Percentiles rank a stretch among this genome's conserved stretches.
phyloP scores from a whole-genome alignment of 1,140 invertebrate genomes.

The Halyomorpha halys region DNA sequence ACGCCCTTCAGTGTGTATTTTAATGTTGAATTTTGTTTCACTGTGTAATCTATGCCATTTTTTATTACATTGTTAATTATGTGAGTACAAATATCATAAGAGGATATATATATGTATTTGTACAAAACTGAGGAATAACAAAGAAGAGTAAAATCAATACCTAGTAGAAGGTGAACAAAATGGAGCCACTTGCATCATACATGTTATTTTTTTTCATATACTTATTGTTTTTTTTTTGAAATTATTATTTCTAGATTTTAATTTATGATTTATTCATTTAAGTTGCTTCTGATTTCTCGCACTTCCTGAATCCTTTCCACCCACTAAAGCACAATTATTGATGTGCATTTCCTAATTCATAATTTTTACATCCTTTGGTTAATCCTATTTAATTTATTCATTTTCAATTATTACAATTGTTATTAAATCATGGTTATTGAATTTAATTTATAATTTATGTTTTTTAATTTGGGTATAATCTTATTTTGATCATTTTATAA shows the following conservation, averaged over 20 bases:
- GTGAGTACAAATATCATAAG: not conserved
- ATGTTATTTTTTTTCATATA: constrained; percentile 5
- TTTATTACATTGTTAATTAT: not conserved
- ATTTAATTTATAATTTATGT: not conserved
- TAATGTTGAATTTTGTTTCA: not conserved
- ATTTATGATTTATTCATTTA: constrained; percentile 3
- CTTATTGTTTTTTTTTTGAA: not conserved
- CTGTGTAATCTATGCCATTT: not conserved
- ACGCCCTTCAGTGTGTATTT: constrained; percentile 14
- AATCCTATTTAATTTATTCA: not conserved
- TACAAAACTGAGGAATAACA: not conserved
- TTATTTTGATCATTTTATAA: too few relatives aligned
- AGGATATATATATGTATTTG: not conserved
- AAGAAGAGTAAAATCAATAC: constrained; percentile 23
- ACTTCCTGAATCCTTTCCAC: not conserved
- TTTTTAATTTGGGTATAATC: not conserved
- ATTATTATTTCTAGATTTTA: constrained; percentile 3
- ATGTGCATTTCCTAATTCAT: constrained; percentile 1
- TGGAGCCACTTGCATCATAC: constrained; percentile 25
- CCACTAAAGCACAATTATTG: constrained; percentile 2
- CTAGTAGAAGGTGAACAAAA: constrained; percentile 25
- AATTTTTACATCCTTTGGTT: not conserved
- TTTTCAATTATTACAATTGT: not conserved
- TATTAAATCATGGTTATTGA: not conserved
- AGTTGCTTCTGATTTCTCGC: not conserved